These are phyloP conservation scores for Micrasema minimum DNA, from an alignment of 1,140 invertebrate genomes.

Conservation along the genomic window DNA sequence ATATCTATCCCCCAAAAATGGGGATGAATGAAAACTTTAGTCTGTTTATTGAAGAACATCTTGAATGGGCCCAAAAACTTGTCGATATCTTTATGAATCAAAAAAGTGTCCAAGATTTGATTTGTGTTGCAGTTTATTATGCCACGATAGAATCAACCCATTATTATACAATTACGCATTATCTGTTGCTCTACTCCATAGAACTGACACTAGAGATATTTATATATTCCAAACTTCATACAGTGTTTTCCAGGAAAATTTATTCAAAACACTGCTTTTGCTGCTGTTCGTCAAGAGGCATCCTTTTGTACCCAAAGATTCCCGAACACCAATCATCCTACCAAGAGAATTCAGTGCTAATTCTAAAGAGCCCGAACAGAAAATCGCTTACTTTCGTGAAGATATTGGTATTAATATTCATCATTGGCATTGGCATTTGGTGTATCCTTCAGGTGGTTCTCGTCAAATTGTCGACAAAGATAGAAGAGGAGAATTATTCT, in stretches of 20 bases:
- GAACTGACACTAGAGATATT: conserved; percentile 75
- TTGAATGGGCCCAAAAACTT: conserved; percentile 72
- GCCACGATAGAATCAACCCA: conserved; percentile 78
- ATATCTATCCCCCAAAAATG: conserved; percentile 72
- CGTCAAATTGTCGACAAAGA: conserved; percentile 74
- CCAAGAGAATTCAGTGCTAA: conserved; percentile 78
- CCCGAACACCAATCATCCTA: conserved; percentile 74
- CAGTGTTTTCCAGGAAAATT: conserved; percentile 85
- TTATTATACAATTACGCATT: conserved; percentile 82
- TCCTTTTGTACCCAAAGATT: conserved; percentile 71
- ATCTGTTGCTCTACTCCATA: conserved; percentile 80
- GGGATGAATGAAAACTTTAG: conserved; percentile 78
- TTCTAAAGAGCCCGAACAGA: conserved; percentile 78
- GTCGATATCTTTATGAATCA: conserved; percentile 80
- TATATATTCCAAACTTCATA: conserved; percentile 75
- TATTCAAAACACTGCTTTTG: conserved; percentile 76
- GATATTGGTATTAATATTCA: conserved; percentile 79
- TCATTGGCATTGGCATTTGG: conserved; percentile 89
- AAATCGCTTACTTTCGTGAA: conserved; percentile 80
- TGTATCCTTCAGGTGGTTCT: conserved; percentile 75
- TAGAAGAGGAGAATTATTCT: conserved; percentile 80
- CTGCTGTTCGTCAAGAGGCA: conserved; percentile 73
- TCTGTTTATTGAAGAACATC: conserved; percentile 78
- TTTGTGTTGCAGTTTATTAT: conserved; percentile 76
- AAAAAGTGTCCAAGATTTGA: conserved; percentile 76